These are phyloP conservation scores for Emydura subglobosa DNA, from an alignment of 2,113 vertebrate genomes.

Conservation along the genomic window DNA sequence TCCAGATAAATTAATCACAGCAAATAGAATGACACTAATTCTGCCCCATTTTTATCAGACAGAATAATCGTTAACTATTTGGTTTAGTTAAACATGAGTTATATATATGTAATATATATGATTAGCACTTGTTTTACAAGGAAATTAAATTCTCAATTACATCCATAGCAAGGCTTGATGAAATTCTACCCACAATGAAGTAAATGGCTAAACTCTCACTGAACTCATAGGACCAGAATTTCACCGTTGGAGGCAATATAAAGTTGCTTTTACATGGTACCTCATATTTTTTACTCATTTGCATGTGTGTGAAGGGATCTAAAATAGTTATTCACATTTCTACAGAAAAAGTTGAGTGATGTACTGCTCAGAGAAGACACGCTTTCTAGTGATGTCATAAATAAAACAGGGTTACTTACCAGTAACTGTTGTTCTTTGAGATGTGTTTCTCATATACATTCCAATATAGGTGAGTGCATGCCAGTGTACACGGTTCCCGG, in stretches of 20 bases:
- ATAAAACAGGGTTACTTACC: background rate
- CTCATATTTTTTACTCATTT: background rate
- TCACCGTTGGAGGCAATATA: background rate
- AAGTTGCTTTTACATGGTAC: background rate
- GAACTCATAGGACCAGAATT: background rate
- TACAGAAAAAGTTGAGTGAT: background rate
- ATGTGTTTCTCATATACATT: too few species aligned
- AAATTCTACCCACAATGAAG: background rate
- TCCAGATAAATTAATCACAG: background rate
- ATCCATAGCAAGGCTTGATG: rapidly evolving
- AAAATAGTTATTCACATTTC: background rate
- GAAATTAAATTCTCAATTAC: background rate
- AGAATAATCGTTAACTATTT: background rate
- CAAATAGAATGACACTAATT: background rate
- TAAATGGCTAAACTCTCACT: constrained; percentile 1
- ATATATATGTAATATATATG: background rate
- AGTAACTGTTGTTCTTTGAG: too few species aligned
- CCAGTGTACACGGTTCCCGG: too few species aligned
- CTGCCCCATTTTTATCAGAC: background rate
- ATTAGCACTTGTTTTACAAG: background rate
- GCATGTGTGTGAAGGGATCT: background rate
- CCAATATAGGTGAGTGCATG: too few species aligned
- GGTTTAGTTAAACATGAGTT: background rate
- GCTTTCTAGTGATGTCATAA: background rate
- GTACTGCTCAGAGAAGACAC: background rate